phyloP scores from a whole-genome alignment of 2,797 vertebrate genomes.

The Hybognathus amarus region DNA sequence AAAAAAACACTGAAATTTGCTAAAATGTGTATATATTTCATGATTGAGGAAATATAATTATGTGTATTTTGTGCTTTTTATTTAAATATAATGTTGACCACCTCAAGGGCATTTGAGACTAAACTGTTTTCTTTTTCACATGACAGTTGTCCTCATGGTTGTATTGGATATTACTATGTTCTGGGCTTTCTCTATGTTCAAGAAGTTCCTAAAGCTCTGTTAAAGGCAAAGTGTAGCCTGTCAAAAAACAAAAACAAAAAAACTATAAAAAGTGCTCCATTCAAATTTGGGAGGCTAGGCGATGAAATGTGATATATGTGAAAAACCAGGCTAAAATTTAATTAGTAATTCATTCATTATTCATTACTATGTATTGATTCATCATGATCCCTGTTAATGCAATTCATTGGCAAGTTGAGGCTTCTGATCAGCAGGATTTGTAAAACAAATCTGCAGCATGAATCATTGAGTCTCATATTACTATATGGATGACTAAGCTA shows the following conservation, averaged over 20 bases:
- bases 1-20: not conserved
- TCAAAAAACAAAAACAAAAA: not conserved
- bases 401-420: constrained; percentile 68
- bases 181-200: not conserved
- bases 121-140: too few species aligned
- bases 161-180: not conserved
- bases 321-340: constrained; percentile 63
- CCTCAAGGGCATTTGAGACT: not conserved
- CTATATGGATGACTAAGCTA: not conserved
- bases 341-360: constrained; percentile 68
- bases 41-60: not conserved
- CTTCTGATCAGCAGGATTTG: constrained; percentile 73
- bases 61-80: not conserved
- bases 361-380: constrained; percentile 72
- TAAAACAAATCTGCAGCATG: constrained; percentile 71
- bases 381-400: constrained; percentile 71
- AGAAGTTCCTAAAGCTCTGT: not conserved
- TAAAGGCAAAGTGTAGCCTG: not conserved
- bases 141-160: not conserved
- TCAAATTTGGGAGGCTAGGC: constrained; percentile 40
- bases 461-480: constrained; percentile 57
- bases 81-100: not conserved
- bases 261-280: constrained; percentile 39
- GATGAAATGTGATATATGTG: constrained; percentile 65
- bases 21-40: not conserved